These are phyloP conservation scores for Cheirogaleus major DNA, from an alignment of 2,797 vertebrate genomes.

Conservation along the genomic window DNA sequence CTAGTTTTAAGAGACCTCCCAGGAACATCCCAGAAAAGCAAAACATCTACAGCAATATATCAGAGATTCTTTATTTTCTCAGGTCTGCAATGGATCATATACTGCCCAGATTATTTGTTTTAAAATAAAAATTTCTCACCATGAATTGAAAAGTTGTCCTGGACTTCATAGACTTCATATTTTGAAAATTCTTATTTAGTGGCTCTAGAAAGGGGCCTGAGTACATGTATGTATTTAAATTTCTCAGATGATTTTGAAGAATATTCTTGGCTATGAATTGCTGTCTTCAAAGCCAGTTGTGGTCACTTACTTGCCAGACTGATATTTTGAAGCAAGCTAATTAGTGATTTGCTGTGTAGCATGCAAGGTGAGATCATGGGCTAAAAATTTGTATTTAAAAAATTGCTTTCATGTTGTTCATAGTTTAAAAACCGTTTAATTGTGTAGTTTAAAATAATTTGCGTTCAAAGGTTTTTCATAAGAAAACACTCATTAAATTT, in stretches of 20 bases:
- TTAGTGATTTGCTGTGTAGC: neutral
- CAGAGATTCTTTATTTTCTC: neutral
- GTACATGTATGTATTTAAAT: neutral
- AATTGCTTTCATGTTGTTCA: neutral
- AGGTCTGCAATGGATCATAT: neutral
- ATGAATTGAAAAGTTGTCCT: neutral
- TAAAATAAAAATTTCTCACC: neutral
- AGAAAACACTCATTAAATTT: neutral
- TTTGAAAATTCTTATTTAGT: neutral
- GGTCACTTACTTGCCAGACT: neutral
- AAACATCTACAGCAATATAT: too few species aligned
- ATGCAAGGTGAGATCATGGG: neutral
- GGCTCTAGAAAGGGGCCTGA: neutral
- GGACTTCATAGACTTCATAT: neutral
- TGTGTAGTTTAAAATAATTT: neutral
- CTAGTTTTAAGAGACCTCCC: neutral
- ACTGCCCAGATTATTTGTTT: neutral
- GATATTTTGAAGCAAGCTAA: neutral
- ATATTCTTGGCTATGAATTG: neutral
- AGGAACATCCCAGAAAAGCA: neutral
- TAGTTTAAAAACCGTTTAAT: neutral
- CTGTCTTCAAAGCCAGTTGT: neutral
- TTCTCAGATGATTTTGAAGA: neutral
- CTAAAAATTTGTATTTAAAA: neutral
- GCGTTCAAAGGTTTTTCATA: neutral